Evolutionary conservation across 2,888 invertebrate genomes (phyloP), one percentile per base, ranked within the genome.

Genomic region (Pollenia griseotomentosa): DNA sequence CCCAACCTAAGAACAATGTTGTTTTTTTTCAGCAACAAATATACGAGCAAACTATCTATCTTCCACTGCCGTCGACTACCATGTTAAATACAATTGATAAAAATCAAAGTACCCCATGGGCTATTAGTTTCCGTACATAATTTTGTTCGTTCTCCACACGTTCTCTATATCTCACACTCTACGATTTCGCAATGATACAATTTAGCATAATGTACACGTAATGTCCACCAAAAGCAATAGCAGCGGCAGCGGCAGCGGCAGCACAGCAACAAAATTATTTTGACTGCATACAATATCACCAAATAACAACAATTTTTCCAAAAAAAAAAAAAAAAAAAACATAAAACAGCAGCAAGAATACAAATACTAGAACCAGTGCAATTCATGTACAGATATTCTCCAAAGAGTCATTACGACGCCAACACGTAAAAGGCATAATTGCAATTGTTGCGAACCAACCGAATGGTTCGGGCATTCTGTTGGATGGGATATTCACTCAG

Each of bases 351-450:
- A 55, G 57, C 48, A n/a, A 11, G 42, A 57, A 19, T 14, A 16
- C 16, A 53, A 68, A 65, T 44, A 74, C 48, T 65, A 73, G 48
- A 65, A 66, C 48, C 59, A 75, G 63, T 40, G n/a, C 57, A 48
- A 46, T 42, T n/a, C 46, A n/a, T 10, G 14, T 55, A 40, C 16
- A 74, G 70, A 61, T 73, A 83, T 70, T 86, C 86, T 83, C 86
- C 33, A 70, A 83, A 83, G 86, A 86, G 86, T 79, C 86, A 86
- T 86, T 86, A 79, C 78, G 79, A 86, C 86, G 86, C 86, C 86
- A 86, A 86, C 86, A 86, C 86, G 83, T 86, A 86, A 79, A 86
- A 86, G 73, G 82, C 85, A 86, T 82, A 86, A 82, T 82, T 82
- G 83, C 83, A 79, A 86, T 86, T 79, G 86, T 74, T 74, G 57